Evolutionary conservation across 2,888 invertebrate species (phyloP).

Genomic region (Eugnorisma glareosa): DNA sequence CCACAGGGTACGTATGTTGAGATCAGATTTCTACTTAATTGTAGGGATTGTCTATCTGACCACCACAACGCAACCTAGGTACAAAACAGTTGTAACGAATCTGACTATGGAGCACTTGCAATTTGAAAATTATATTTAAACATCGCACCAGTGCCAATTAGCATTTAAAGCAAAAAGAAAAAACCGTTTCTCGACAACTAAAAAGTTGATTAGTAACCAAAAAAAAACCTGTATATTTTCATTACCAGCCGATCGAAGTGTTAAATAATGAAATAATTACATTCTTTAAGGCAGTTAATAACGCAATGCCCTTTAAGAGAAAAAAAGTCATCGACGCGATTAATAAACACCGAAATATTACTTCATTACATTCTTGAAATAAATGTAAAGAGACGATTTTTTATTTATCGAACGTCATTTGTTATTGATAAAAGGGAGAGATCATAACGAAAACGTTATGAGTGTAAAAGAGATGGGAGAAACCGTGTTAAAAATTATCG

Average conservation of each 20-base stretch:
- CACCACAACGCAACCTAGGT: background rate
- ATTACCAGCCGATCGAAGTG: slow-evolving; percentile 72
- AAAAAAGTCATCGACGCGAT: slow-evolving; percentile 69
- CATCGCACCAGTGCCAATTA: slow-evolving; percentile 35
- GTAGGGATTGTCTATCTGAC: no score
- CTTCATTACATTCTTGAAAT: slow-evolving; percentile 71
- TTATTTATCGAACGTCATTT: slow-evolving; percentile 76
- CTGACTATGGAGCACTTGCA: background rate
- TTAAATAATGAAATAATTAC: slow-evolving; percentile 80
- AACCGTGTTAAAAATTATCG: slow-evolving; percentile 40
- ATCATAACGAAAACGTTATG: slow-evolving; percentile 33
- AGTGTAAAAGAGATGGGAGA: slow-evolving; percentile 21
- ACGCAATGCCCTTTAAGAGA: slow-evolving; percentile 69
- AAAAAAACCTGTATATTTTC: slow-evolving; percentile 66
- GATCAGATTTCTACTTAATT: no score
- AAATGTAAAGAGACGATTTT: slow-evolving; percentile 68
- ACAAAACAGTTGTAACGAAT: background rate
- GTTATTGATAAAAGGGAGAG: slow-evolving; percentile 69
- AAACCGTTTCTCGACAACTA: slow-evolving; percentile 3
- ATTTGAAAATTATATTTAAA: slow-evolving; percentile 33
- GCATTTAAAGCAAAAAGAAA: slow-evolving; percentile 18
- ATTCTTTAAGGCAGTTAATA: slow-evolving; percentile 68
- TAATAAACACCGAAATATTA: slow-evolving; percentile 70
- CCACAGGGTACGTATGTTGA: no score
- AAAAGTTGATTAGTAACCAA: slow-evolving; percentile 40